These are phyloP conservation scores for Nannoperca australis DNA, from an alignment of 2,797 vertebrate species.

Conservation along the genomic window DNA sequence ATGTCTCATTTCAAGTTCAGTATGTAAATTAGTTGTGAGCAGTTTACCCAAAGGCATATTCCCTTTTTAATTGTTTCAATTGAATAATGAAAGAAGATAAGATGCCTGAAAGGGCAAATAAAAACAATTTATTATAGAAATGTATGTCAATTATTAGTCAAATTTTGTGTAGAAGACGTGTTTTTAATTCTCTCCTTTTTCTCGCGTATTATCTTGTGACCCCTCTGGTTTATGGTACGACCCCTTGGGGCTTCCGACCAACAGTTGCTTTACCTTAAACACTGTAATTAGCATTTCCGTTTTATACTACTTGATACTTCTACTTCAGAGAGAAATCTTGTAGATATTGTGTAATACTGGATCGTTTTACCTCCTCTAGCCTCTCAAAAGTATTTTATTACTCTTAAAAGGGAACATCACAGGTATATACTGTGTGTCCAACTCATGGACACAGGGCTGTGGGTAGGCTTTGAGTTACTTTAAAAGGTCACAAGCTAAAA, in stretches of 20 bases:
- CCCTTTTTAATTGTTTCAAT: not conserved
- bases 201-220: not conserved
- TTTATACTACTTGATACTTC: not conserved
- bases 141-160: not conserved
- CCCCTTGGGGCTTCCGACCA: not conserved
- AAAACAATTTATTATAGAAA: not conserved
- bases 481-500: not conserved
- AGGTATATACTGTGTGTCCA: no score
- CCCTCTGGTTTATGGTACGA: not conserved
- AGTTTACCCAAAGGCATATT: not conserved
- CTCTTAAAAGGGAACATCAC: not conserved
- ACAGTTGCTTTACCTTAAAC: not conserved
- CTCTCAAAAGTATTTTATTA: not conserved
- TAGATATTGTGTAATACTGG: not conserved
- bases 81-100: not conserved
- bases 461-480: not conserved
- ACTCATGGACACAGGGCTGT: not conserved
- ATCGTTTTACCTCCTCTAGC: not conserved
- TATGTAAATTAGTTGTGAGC: not conserved
- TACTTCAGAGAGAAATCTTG: not conserved
- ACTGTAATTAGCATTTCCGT: not conserved
- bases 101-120: not conserved
- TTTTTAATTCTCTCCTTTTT: not conserved
- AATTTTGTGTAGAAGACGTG: not conserved
- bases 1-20: not conserved